phyloP scores from a whole-genome alignment of 2,113 vertebrate species.

The Pristiophorus japonicus region DNA sequence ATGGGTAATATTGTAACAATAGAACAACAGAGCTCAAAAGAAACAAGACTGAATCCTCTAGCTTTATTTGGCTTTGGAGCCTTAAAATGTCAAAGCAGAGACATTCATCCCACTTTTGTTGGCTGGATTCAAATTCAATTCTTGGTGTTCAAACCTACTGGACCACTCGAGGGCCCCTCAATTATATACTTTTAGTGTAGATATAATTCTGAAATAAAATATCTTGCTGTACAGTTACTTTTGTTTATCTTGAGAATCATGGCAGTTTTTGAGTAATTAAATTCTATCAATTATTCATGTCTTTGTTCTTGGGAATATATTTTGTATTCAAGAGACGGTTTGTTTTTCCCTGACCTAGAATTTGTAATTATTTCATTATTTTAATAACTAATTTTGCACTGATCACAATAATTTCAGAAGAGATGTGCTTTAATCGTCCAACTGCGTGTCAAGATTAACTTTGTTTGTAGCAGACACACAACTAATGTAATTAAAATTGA shows the following conservation, averaged over 20 bases:
- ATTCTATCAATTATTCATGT: not conserved
- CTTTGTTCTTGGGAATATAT: not conserved
- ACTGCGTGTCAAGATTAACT: not conserved
- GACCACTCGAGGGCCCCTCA: too few relatives aligned
- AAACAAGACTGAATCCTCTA: not conserved
- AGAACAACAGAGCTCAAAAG: not conserved
- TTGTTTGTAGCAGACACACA: not conserved
- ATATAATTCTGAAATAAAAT: not conserved
- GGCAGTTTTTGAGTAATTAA: not conserved
- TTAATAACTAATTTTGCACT: conserved; percentile 21
- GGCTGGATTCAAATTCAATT: not conserved
- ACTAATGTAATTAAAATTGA: conserved; percentile 13
- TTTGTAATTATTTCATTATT: conserved; percentile 30
- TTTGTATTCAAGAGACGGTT: not conserved
- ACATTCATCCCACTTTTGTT: not conserved
- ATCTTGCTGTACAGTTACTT: not conserved
- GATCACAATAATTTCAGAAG: not conserved
- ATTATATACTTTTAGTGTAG: not conserved
- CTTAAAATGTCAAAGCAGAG: not conserved
- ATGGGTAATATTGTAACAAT: not conserved
- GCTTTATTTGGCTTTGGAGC: not conserved
- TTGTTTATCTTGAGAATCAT: not conserved
- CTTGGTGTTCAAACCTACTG: not conserved
- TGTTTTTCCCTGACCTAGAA: not conserved
- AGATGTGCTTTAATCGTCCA: conserved; percentile 9